phyloP scores from a whole-genome alignment of 64 coral and sea anemone genomes.

The Astreopora myriophthalma region DNA sequence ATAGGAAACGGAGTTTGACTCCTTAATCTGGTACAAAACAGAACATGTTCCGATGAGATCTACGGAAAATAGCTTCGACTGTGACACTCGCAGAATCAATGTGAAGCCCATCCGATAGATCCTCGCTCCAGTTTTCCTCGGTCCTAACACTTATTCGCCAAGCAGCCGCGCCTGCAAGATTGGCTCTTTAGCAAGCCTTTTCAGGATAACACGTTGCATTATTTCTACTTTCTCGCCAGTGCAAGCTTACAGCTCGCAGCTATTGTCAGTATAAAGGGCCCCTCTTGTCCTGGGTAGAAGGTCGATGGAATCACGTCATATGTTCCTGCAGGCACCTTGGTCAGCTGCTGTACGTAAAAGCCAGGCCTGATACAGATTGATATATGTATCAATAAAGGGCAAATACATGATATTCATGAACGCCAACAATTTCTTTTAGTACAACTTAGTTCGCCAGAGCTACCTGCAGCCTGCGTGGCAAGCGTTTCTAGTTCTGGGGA shows the following conservation, averaged over 20 bases:
- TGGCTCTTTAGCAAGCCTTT: background rate
- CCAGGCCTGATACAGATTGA: conserved; percentile 77
- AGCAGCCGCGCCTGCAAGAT: background rate
- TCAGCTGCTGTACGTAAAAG: conserved; percentile 90
- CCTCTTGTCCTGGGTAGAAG: conserved; percentile 85
- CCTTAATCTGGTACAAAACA: too few relatives aligned
- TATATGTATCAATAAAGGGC: background rate
- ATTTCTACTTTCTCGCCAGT: conserved; percentile 35
- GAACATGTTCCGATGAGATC: too few relatives aligned
- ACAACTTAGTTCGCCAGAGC: too few relatives aligned
- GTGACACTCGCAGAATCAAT: too few relatives aligned
- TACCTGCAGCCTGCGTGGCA: too few relatives aligned
- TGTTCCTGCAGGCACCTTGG: conserved; percentile 85
- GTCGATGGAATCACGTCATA: conserved; percentile 96
- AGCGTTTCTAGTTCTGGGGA: too few relatives aligned
- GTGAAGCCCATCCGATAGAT: too few relatives aligned
- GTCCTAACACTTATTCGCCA: background rate
- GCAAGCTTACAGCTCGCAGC: conserved; percentile 78
- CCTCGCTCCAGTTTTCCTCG: background rate
- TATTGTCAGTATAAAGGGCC: conserved; percentile 88
- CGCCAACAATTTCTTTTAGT: too few relatives aligned
- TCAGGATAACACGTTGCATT: background rate
- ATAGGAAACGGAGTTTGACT: too few relatives aligned
- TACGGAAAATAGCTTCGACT: too few relatives aligned
- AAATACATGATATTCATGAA: background rate